Percentiles rank a stretch among this genome's conserved stretches.
Evolutionary conservation across 2,113 vertebrate species (phyloP).

Genomic region (Lanius collurio): DNA sequence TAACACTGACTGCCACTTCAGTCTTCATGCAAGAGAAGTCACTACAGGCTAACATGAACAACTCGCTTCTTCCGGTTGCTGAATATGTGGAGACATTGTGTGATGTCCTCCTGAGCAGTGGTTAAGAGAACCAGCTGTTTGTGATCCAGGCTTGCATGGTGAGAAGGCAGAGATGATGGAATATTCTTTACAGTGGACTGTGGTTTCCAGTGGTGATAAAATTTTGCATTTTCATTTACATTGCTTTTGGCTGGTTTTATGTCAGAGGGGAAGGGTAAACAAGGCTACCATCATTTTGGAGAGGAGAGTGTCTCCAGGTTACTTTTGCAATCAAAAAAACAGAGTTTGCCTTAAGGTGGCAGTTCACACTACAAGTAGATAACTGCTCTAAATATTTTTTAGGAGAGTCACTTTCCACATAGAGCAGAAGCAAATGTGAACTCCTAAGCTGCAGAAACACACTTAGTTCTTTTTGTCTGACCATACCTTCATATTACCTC

Average conservation of each 20-base stretch:
- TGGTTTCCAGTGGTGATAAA: not conserved
- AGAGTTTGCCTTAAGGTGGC: not conserved
- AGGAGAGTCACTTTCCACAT: not conserved
- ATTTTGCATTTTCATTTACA: not conserved
- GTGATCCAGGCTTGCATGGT: rapidly evolving
- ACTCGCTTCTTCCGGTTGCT: not conserved
- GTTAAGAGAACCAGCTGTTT: not conserved
- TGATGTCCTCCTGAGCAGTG: not conserved
- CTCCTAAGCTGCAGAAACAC: not conserved
- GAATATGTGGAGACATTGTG: not conserved
- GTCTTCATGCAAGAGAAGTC: not conserved
- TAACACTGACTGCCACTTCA: not conserved
- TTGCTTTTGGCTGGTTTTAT: not conserved
- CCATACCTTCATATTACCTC: not conserved
- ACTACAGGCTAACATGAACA: not conserved
- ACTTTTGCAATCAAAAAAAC: not conserved
- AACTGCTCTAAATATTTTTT: not conserved
- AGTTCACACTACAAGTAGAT: not conserved
- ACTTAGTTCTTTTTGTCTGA: not conserved
- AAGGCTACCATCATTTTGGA: not conserved
- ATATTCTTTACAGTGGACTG: not conserved
- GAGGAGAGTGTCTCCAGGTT: not conserved
- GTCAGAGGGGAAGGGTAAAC: not conserved
- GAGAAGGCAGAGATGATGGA: not conserved
- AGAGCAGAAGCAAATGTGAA: not conserved